Percentiles rank a stretch among this genome's conserved stretches.
Conservation (phyloP, 1,140 invertebrate species). For the Sitobion miscanthi region DNA sequence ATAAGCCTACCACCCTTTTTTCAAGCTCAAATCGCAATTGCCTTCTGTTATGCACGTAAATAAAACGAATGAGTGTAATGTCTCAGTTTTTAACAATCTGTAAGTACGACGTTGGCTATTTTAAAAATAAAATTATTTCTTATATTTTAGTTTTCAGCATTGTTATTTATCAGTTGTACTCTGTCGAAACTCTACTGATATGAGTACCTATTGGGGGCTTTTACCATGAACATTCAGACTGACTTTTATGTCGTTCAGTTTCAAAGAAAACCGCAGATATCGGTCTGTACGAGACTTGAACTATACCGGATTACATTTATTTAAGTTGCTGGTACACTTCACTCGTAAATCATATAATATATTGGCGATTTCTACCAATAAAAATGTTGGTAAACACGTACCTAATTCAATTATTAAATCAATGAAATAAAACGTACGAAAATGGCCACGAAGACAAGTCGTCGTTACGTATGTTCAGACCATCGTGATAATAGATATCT, state of each 20-base stretch:
- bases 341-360: not conserved
- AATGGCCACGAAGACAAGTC: not conserved
- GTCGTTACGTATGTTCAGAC: not conserved
- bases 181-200: not conserved
- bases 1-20: not conserved
- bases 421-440: not conserved
- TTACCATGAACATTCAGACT: not conserved
- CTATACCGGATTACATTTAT: not conserved
- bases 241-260: not conserved
- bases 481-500: not conserved
- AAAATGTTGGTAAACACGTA: not conserved
- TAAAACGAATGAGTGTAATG: no score
- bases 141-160: no score
- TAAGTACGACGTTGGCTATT: no score
- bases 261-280: not conserved
- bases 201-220: not conserved
- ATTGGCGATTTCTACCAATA: not conserved
- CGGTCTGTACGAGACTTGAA: not conserved
- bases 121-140: no score
- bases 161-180: no score
- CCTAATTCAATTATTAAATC: constrained; percentile 4
- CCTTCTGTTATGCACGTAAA: no score
- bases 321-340: not conserved
- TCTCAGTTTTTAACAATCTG: no score
- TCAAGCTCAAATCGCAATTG: not conserved